Evolutionary conservation across 2,113 vertebrate species (phyloP).

Genomic region (Vicugna pacos): DNA sequence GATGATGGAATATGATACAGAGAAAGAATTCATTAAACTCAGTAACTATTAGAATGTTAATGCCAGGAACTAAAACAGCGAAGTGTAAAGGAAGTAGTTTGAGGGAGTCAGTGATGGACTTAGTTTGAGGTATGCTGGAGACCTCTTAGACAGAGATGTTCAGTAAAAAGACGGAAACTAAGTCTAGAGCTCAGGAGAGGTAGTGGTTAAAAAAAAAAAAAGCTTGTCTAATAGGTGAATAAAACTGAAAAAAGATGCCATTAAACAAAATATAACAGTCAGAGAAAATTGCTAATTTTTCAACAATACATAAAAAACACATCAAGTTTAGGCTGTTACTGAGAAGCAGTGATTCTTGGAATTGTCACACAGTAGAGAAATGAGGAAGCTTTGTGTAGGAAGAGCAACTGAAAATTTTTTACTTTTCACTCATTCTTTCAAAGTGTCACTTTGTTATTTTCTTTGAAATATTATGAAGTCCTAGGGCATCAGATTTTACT

Average conservation of each 20-base stretch:
- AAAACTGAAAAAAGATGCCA: neutral
- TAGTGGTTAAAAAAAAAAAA: neutral
- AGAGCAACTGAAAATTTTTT: neutral
- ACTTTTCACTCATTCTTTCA: neutral
- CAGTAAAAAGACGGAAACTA: neutral
- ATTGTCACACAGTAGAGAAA: neutral
- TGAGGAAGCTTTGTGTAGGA: neutral
- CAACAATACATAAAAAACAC: neutral
- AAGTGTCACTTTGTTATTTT: constrained; percentile 40
- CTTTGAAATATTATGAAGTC: constrained; percentile 8
- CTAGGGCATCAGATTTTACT: neutral
- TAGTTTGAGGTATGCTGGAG: neutral
- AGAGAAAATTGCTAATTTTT: constrained; percentile 11
- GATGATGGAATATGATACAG: neutral
- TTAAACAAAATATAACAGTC: neutral
- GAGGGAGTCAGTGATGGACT: neutral
- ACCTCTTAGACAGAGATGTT: neutral
- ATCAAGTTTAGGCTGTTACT: neutral
- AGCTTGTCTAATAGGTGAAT: neutral
- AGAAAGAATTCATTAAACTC: neutral
- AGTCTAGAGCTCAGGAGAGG: neutral
- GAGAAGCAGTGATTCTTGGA: neutral
- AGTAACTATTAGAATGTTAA: neutral
- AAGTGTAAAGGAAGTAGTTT: neutral
- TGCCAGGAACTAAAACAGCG: neutral